Base-by-base conservation (phyloP, 37 sponge, comb jelly and placozoan species). In the Cladorhizidae sp. region DNA sequence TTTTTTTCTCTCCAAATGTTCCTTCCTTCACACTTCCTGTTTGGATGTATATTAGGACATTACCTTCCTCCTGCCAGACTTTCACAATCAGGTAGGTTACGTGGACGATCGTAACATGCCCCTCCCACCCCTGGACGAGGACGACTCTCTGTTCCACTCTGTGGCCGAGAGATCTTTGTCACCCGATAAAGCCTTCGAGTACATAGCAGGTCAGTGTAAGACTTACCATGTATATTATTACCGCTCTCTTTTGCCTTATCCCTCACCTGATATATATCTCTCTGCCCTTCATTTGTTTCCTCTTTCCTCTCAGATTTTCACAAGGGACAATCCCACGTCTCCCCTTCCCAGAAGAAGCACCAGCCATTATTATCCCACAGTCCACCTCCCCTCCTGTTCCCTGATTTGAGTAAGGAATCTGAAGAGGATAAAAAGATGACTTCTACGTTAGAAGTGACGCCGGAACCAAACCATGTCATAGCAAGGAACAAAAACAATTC, bases 1-100 rank as follows among this genome's bases (percentile, higher is more conserved):
- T n/a, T n/a, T n/a, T n/a, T n/a, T n/a, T n/a, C n/a, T n/a, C n/a
- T n/a, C n/a, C n/a, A n/a, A n/a, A n/a, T n/a, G n/a, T n/a, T n/a
- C n/a, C n/a, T n/a, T n/a, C n/a, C n/a, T n/a, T n/a, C n/a, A n/a
- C n/a, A n/a, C n/a, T n/a, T n/a, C n/a, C n/a, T n/a, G n/a, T n/a
- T n/a, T n/a, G n/a, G n/a, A n/a, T n/a, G n/a, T n/a, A n/a, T n/a
- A n/a, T 68, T 42, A 90, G 89, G 80, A 82, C 38, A 83, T 89
- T 42, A 80, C 84, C 12, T 65, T 77, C 15, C 84, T 93, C 8
- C 75, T 93, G 28, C 94, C 94, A 1, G 90, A 93, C 39, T 86
- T 89, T 74, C 86, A 86, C 69, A 32, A 62, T 36, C 80, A 78
- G 28, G 50, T 93, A 15, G 73, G 50, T 54, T 74, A 79, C 28